Conservation (phyloP, 2,888 invertebrate genomes). For the Biston betularia region DNA sequence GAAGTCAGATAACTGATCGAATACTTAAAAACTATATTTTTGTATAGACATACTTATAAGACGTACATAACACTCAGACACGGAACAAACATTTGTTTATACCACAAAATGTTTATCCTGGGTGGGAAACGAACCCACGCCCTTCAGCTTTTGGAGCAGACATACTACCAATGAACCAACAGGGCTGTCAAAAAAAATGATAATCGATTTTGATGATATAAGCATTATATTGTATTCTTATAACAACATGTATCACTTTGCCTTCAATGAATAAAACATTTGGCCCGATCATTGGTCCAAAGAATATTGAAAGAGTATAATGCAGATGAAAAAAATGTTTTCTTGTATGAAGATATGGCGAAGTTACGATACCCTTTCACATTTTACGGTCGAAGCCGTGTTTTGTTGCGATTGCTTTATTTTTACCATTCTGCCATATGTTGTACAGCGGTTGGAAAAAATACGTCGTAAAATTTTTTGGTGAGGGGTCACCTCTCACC, state of each 20-base stretch:
- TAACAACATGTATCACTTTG: constrained; percentile 37
- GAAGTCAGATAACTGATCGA: too few relatives aligned
- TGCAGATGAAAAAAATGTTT: constrained; percentile 41
- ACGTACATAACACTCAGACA: too few relatives aligned
- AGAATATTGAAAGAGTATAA: constrained; percentile 45
- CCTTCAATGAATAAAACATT: constrained; percentile 47
- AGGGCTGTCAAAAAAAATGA: too few relatives aligned
- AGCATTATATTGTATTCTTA: too few relatives aligned
- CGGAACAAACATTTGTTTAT: too few relatives aligned
- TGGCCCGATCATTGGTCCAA: constrained; percentile 33
- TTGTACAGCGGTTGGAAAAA: constrained; percentile 30
- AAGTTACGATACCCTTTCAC: constrained; percentile 40
- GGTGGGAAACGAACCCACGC: too few relatives aligned
- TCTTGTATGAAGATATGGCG: constrained; percentile 32
- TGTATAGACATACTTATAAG: too few relatives aligned
- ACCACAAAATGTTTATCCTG: too few relatives aligned
- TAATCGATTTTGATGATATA: too few relatives aligned
- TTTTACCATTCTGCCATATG: constrained; percentile 37
- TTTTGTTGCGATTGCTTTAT: constrained; percentile 42
- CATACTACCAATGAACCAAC: too few relatives aligned
- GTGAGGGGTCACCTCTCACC: constrained; percentile 11
- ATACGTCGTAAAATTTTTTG: constrained; percentile 31
- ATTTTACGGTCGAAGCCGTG: constrained; percentile 33
- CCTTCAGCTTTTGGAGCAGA: too few relatives aligned
- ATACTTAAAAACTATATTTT: too few relatives aligned